Conservation (phyloP, 1,140 invertebrate species). For the Tenebrio molitor region DNA sequence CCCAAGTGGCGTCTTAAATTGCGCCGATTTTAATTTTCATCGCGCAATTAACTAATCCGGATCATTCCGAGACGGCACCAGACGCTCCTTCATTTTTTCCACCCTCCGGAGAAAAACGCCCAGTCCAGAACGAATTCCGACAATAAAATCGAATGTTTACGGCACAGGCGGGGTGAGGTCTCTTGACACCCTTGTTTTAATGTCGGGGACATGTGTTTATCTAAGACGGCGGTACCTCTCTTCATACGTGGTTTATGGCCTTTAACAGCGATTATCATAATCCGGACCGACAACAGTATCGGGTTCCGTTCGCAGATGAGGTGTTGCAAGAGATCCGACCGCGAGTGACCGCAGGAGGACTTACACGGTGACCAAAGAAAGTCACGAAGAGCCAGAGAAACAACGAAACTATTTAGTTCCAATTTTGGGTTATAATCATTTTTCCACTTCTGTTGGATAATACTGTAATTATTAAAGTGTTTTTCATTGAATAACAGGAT, state of each 20-base stretch:
- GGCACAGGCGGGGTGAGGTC: neutral
- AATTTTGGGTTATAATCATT: too few species aligned
- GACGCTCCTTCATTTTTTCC: neutral
- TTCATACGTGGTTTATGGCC: conserved; percentile 1
- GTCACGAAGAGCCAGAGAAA: neutral
- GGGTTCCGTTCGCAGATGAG: neutral
- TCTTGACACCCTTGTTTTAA: conserved; percentile 41
- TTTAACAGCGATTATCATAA: conserved; percentile 38
- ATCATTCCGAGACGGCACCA: neutral
- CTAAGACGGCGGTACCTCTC: conserved; percentile 16
- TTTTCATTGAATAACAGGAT: too few species aligned
- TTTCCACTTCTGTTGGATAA: too few species aligned
- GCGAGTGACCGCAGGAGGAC: conserved; percentile 3
- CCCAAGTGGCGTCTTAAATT: conserved; percentile 45
- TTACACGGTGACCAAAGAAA: too few species aligned
- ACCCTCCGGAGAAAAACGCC: neutral
- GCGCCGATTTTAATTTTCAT: conserved; percentile 49
- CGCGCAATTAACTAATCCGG: conserved; percentile 23
- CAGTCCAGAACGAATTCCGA: conserved; percentile 20
- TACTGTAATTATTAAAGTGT: too few species aligned
- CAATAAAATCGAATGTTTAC: conserved; percentile 36
- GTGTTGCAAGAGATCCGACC: neutral
- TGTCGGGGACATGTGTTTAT: conserved; percentile 29
- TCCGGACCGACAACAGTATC: conserved; percentile 6
- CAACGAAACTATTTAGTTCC: too few species aligned